Percentiles rank a stretch among this genome's conserved stretches.
These are phyloP conservation scores for Tolmerus cingulatus DNA, from an alignment of 2,888 invertebrate species.

Conservation along the genomic window DNA sequence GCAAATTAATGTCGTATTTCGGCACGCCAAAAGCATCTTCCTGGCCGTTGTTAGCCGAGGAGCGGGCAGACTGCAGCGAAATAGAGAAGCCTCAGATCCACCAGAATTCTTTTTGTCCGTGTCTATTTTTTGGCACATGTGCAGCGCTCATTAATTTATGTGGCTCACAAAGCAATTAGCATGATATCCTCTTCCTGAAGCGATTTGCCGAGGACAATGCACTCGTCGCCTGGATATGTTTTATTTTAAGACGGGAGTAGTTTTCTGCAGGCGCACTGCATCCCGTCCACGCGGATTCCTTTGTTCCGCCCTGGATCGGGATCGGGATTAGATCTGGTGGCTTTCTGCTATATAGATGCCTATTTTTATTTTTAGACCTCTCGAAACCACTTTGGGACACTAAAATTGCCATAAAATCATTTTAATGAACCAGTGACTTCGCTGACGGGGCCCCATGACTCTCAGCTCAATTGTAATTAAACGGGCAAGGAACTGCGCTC, in stretches of 20 bases:
- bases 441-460: conserved; percentile 7
- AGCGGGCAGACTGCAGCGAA: not conserved
- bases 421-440: conserved; percentile 29
- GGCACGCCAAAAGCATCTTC: not conserved
- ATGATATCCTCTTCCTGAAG: conserved; percentile 35
- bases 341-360: not conserved
- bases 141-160: conserved; percentile 23
- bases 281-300: not conserved
- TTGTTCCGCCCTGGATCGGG: conserved; percentile 20
- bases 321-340: not conserved
- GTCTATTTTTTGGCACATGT: conserved; percentile 25
- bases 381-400: conserved; percentile 29
- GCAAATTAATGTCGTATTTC: conserved; percentile 11
- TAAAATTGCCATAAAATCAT: conserved; percentile 36
- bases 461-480: conserved; percentile 26
- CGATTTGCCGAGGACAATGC: conserved; percentile 31
- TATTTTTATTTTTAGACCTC: conserved; percentile 37
- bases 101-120: not conserved
- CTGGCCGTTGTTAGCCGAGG: not conserved
- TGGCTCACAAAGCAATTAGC: conserved; percentile 24
- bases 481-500: not conserved
- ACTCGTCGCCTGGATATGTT: not conserved
- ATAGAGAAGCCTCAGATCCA: not conserved
- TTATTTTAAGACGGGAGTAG: conserved; percentile 16
- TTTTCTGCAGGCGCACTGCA: not conserved